A percentile compares a stretch with the other conserved stretches of the same genome.
Conservation (phyloP, 2,113 vertebrate genomes). For the Geococcyx californianus region DNA sequence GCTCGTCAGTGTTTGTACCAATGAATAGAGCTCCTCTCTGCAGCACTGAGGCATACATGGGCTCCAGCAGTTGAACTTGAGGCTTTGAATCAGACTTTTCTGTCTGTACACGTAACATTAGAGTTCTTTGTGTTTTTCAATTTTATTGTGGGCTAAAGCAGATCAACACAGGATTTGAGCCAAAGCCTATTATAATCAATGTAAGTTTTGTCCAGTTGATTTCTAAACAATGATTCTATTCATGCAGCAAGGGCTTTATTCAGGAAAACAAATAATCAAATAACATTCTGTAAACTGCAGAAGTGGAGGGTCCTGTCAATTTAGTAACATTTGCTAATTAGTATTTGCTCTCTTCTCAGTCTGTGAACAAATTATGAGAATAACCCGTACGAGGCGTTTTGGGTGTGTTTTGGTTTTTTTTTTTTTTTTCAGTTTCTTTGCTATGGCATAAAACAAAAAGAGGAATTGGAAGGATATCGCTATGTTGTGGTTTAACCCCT, state of each 20-base stretch:
- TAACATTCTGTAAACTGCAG: not conserved
- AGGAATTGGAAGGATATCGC: not conserved
- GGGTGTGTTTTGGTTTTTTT: too few species aligned
- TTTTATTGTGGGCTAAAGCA: slow-evolving; percentile 22
- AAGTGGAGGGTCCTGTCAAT: not conserved
- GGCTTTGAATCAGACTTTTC: not conserved
- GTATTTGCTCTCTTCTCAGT: not conserved
- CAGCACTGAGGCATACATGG: not conserved
- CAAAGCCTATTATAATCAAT: slow-evolving; percentile 32
- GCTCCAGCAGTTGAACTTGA: not conserved
- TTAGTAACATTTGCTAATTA: not conserved
- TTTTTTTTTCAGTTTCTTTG: not conserved
- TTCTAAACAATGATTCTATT: slow-evolving; percentile 14
- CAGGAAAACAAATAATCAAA: not conserved
- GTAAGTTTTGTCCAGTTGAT: slow-evolving; percentile 4
- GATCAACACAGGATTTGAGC: slow-evolving; percentile 39
- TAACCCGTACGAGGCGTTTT: not conserved
- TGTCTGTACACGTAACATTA: not conserved
- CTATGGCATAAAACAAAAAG: not conserved
- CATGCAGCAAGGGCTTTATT: not conserved
- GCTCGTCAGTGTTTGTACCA: not conserved
- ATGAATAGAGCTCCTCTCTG: not conserved
- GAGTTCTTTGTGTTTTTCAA: not conserved
- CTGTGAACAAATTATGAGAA: not conserved
- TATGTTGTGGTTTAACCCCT: not conserved